These are phyloP conservation scores for Puntigrus tetrazona DNA, from an alignment of 2,113 vertebrate genomes.

Conservation along the genomic window DNA sequence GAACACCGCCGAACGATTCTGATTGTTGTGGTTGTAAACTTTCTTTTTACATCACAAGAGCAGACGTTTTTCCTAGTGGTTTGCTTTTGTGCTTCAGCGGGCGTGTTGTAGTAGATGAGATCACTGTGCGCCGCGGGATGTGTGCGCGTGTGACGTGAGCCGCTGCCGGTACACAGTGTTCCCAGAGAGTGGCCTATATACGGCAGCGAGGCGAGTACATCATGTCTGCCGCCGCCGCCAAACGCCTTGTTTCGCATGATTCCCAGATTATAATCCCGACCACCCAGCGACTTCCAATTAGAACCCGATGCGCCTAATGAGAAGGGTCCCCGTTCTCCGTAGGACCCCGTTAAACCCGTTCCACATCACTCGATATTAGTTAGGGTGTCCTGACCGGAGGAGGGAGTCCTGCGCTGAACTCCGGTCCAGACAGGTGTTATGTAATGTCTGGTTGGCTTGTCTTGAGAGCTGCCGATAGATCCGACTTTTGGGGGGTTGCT, in stretches of 20 bases:
- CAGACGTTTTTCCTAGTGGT: not conserved
- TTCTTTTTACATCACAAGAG: not conserved
- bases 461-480: not conserved
- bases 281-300: not conserved
- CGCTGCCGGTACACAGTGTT: conserved; percentile 48
- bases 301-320: not conserved
- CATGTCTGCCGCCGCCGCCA: conserved; percentile 12
- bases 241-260: not conserved
- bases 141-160: conserved; percentile 43
- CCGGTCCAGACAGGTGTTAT: conserved; percentile 22
- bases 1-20: not conserved
- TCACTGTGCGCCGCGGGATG: conserved; percentile 11
- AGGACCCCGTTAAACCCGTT: not conserved
- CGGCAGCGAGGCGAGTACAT: conserved; percentile 35
- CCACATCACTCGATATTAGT: not conserved
- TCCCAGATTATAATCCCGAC: conserved; percentile 30
- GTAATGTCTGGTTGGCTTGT: conserved; percentile 22
- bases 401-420: conserved; percentile 6
- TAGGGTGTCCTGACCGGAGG: not conserved
- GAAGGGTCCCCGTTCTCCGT: not conserved
- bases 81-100: not conserved
- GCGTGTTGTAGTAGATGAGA: conserved; percentile 14
- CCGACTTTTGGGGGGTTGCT: not conserved
- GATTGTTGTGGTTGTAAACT: not conserved
- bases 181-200: conserved; percentile 46